Evolutionary conservation across 1,140 invertebrate species (phyloP), one percentile per base, ranked within the genome.

Genomic region (Aphaenogaster floridana): DNA sequence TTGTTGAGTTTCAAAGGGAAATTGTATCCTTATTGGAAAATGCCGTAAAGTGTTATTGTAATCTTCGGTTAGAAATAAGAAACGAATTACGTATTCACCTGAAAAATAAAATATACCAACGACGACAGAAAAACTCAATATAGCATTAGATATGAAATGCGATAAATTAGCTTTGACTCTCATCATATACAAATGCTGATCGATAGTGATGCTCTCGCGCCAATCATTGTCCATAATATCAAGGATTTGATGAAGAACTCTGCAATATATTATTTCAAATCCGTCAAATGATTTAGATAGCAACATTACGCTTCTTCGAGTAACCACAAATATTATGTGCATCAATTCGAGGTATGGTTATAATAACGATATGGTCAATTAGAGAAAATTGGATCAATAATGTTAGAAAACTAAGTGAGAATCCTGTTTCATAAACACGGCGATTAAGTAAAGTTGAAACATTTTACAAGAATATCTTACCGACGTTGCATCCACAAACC

Each of bases 201-300:
- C 50, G 2, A 81, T 21, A 13, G 28, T 42, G 3, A 69, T 34
- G 36, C 63, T 69, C 0, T 81, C 48, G 13, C 36, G n/a, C 78
- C 78, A 81, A 45, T 81, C 78, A 28, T 52, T 69, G n/a, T 69
- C 50, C 78, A 81, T 42, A 45, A 81, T 42, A 45, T 9, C 48
- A 9, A 1, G 28, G 28, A 81, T 45, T 69, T 69, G 13, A n/a
- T 42, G 61, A 45, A 81, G 5, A 13, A 81, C 4, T 68, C 78
- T 81, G 78, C 8, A 81, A 81, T 59, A 81, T 59, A 11, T 59
- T 15, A 4, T 39, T 42, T 28, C 28, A 28, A 28, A 72, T 54
- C 15, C 13, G 15, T 21, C 15, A 9, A 1, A 72, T 3, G 11
- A 54, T 36, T 39, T 5, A 3, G 0, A 11, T 4, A n/a, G 4